Percentiles rank a stretch among this genome's conserved stretches.
phyloP scores from a whole-genome alignment of 2,797 vertebrate species.

The Enteromius trimaculatus region DNA sequence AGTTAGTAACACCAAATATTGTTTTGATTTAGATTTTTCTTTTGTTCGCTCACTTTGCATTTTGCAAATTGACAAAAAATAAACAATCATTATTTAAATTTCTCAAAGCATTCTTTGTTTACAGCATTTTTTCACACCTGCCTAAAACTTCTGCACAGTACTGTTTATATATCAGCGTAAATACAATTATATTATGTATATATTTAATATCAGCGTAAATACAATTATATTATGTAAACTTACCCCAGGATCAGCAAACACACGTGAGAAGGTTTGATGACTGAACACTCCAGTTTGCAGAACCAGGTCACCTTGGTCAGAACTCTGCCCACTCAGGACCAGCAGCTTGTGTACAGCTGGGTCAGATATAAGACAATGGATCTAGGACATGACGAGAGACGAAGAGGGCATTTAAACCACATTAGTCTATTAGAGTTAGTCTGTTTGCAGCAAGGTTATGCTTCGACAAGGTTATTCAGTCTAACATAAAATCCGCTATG shows the following conservation, averaged over 20 bases:
- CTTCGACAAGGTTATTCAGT: constrained; percentile 30
- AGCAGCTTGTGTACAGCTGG: constrained; percentile 91
- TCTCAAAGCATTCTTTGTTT: too few species aligned
- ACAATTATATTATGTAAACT: constrained; percentile 56
- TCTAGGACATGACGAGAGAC: constrained; percentile 74
- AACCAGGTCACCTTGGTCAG: constrained; percentile 92
- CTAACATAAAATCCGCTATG: constrained; percentile 1
- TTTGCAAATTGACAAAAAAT: too few species aligned
- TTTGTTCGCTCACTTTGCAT: too few species aligned
- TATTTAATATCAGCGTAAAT: not conserved
- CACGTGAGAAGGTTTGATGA: constrained; percentile 83
- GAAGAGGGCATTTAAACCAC: constrained; percentile 50
- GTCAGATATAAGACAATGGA: constrained; percentile 88
- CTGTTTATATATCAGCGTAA: too few species aligned
- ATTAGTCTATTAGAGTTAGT: constrained; percentile 19
- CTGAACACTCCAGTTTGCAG: constrained; percentile 92
- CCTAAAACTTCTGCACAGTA: too few species aligned
- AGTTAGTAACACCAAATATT: too few species aligned
- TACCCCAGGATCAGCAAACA: constrained; percentile 88
- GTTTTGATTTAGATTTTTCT: too few species aligned
- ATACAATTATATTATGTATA: too few species aligned
- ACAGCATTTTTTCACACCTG: too few species aligned
- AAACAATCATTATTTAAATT: too few species aligned
- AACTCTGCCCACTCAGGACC: constrained; percentile 92
- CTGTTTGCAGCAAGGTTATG: constrained; percentile 29